Base-by-base conservation (phyloP, 2,797 vertebrate genomes). In the Carduelis carduelis region DNA sequence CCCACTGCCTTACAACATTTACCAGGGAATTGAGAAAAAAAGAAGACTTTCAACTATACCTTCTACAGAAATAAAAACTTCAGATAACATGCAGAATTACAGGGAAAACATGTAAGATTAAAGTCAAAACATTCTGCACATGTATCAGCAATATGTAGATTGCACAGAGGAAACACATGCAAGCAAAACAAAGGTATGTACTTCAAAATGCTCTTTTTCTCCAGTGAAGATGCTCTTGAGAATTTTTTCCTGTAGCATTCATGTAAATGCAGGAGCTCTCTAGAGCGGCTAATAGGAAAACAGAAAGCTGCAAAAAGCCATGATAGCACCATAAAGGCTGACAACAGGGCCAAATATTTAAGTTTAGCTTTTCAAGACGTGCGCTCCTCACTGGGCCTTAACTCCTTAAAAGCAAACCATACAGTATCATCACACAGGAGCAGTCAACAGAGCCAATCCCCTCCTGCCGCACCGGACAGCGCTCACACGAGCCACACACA, bases 271-370 rank as follows among this genome's bases (percentile, higher is more conserved):
- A 60, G 53, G 19, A 64, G 7, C 16, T 81, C 35, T 37, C 8
- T 37, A 65, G 2, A 76, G 5, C 23, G 32, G 18, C 21, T 22
- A n/a, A 74, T 8, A 11, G 1, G 3, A 41, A 71, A 81, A 34
- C 11, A 39, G 11, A 59, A 39, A 59, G 8, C 27, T 11, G 5
- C 11, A 65, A 69, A 65, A 59, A 89, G 27, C 10, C 28, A 47
- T 4, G 26, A 11, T 0, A 34, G 1, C 9, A 30, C 35, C 60
- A 41, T 2, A 8, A 60, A 52, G 14, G 20, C 8, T 20, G 7
- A 66, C 83, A 70, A 43, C 0, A 3, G 5, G 13, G 39, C 4
- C 17, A 28, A 47, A 27, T 4, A 28, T 6, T 49, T 2, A 34
- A 14, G 9, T 32, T 46, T 4, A 82, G 10, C 2, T n/a, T 68